A percentile compares a stretch with the other conserved stretches of the same genome.
phyloP scores from a whole-genome alignment of 1,140 invertebrate species.

The Rhagoletis zephyria region DNA sequence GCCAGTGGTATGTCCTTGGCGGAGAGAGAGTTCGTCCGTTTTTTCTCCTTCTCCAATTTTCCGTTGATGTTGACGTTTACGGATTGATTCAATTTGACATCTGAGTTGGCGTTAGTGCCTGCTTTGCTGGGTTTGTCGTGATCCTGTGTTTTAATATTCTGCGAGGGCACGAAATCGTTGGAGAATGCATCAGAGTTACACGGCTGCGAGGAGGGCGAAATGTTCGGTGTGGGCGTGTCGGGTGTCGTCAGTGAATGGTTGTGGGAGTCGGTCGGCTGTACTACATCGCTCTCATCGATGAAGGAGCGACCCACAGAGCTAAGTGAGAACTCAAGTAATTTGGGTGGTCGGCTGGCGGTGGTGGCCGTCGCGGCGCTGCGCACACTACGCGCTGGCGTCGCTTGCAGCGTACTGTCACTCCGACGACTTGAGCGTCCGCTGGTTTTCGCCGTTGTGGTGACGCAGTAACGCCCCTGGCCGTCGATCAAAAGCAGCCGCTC shows the following conservation, averaged over 20 bases:
- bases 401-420: background rate
- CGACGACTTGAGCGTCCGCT: conserved; percentile 1
- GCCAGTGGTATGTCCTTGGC: conserved; percentile 63
- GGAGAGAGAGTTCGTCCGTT: background rate
- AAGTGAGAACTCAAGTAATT: conserved; percentile 69
- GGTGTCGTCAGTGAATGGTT: conserved; percentile 74
- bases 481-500: conserved; percentile 53
- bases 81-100: conserved; percentile 9
- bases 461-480: conserved; percentile 51
- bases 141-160: conserved; percentile 50
- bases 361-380: background rate
- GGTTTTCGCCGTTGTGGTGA: conserved; percentile 52
- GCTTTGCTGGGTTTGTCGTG: conserved; percentile 1
- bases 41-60: background rate
- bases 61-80: conserved; percentile 15
- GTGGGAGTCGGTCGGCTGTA: conserved; percentile 54
- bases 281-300: conserved; percentile 65
- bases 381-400: conserved; percentile 27
- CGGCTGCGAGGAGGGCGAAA: conserved; percentile 75
- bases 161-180: conserved; percentile 69
- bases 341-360: conserved; percentile 53
- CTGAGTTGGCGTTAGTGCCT: background rate
- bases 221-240: conserved; percentile 76
- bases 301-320: conserved; percentile 72
- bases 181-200: conserved; percentile 71